phyloP scores from a whole-genome alignment of 1,140 invertebrate species.

The Neodiprion lecontei region DNA sequence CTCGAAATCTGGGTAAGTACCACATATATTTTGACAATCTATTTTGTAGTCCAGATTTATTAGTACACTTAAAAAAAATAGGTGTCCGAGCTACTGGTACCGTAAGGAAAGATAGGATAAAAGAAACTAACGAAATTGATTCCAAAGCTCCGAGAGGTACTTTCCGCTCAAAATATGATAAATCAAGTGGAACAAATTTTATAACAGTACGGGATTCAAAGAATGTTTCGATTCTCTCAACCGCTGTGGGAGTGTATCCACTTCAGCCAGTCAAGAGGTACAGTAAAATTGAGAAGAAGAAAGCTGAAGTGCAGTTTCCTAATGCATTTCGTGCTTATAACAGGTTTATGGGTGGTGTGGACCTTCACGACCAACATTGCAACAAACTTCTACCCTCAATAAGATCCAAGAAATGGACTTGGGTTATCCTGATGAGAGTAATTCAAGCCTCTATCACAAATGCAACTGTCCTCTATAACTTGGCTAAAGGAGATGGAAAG shows the following conservation, averaged over 20 bases:
- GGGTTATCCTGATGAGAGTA: slow-evolving; percentile 29
- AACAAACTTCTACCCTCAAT: slow-evolving; percentile 30
- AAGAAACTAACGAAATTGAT: background rate
- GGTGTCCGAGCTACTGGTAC: slow-evolving; percentile 19
- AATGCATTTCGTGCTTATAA: slow-evolving; percentile 18
- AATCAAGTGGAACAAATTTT: slow-evolving; percentile 23
- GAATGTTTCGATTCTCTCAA: slow-evolving; percentile 20
- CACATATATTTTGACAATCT: slow-evolving; percentile 25
- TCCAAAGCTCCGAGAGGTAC: no score
- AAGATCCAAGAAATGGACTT: slow-evolving; percentile 34
- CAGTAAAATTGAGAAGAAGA: slow-evolving; percentile 7
- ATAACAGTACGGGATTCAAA: slow-evolving; percentile 23
- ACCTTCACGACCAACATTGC: slow-evolving; percentile 25
- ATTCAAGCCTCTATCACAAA: slow-evolving; percentile 27
- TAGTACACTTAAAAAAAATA: slow-evolving; percentile 26
- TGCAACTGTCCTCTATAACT: slow-evolving; percentile 18
- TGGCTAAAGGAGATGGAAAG: background rate
- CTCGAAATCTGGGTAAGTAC: slow-evolving; percentile 10
- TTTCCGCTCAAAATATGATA: background rate
- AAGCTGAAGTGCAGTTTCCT: slow-evolving; percentile 15
- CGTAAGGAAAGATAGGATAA: slow-evolving; percentile 22
- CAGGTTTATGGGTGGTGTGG: slow-evolving; percentile 32
- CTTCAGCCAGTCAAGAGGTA: slow-evolving; percentile 6
- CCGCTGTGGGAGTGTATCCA: slow-evolving; percentile 20
- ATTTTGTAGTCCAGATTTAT: slow-evolving; percentile 23